These are phyloP conservation scores for Lasioglossum vierecki DNA, from an alignment of 2,888 invertebrate species.

Conservation along the genomic window DNA sequence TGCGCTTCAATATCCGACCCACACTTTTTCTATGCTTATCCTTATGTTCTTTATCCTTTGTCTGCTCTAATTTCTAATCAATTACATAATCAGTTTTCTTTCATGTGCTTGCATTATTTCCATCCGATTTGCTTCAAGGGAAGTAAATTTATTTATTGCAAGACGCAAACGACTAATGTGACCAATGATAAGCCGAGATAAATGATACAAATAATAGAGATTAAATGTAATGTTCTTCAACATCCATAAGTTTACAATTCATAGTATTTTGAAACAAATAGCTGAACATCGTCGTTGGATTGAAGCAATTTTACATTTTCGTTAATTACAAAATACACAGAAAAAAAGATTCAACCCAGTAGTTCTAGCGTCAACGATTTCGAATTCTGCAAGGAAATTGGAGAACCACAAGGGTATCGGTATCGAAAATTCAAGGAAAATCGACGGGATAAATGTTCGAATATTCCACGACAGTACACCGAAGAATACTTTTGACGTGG, in stretches of 20 bases:
- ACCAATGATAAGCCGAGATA: too few relatives aligned
- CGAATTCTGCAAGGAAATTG: background rate
- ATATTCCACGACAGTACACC: background rate
- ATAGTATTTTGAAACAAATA: too few relatives aligned
- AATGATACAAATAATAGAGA: too few relatives aligned
- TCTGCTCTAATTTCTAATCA: background rate
- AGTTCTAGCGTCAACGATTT: background rate
- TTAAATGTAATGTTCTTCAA: too few relatives aligned
- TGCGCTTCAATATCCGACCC: background rate
- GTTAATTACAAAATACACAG: background rate
- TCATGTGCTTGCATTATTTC: background rate
- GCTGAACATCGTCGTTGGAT: background rate
- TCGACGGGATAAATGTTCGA: background rate
- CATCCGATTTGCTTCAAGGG: background rate
- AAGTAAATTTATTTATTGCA: background rate
- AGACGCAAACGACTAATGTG: background rate
- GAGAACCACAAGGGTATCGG: background rate
- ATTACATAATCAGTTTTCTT: background rate
- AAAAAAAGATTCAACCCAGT: background rate
- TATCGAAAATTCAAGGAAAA: background rate
- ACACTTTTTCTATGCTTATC: background rate
- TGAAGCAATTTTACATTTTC: background rate
- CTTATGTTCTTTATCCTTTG: background rate
- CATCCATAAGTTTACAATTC: too few relatives aligned
- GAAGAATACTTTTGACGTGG: slow-evolving; percentile 43